Conservation (phyloP, 2,888 invertebrate species). For the Pelosia muscerda region DNA sequence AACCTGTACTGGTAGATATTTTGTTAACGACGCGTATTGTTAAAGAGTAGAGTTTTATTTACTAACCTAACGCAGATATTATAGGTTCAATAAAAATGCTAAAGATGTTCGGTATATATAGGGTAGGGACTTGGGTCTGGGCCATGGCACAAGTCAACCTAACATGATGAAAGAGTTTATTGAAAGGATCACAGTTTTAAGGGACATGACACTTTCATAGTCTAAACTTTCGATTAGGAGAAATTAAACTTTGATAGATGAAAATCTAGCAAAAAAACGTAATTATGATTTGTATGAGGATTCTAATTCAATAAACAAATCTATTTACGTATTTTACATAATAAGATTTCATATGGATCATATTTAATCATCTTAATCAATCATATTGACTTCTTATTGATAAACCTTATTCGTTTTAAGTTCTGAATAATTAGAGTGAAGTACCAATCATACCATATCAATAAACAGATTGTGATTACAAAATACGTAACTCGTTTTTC, state of each 20-base stretch:
- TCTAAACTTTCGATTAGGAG: too few species aligned
- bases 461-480: background rate
- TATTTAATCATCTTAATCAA: background rate
- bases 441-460: background rate
- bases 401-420: background rate
- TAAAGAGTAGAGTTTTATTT: too few species aligned
- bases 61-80: too few species aligned
- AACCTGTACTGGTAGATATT: conserved; percentile 14
- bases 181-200: too few species aligned
- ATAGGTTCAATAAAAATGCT: too few species aligned
- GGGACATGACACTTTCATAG: too few species aligned
- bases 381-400: background rate
- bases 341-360: background rate
- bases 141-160: too few species aligned
- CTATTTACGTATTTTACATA: background rate
- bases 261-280: background rate
- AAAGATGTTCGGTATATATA: too few species aligned
- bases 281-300: background rate
- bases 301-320: background rate
- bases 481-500: conserved; percentile 16
- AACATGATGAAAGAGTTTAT: too few species aligned
- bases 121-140: too few species aligned
- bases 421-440: background rate
- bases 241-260: too few species aligned
- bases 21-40: background rate